phyloP scores from a whole-genome alignment of 2,888 invertebrate species.

The Therioaphis trifolii region DNA sequence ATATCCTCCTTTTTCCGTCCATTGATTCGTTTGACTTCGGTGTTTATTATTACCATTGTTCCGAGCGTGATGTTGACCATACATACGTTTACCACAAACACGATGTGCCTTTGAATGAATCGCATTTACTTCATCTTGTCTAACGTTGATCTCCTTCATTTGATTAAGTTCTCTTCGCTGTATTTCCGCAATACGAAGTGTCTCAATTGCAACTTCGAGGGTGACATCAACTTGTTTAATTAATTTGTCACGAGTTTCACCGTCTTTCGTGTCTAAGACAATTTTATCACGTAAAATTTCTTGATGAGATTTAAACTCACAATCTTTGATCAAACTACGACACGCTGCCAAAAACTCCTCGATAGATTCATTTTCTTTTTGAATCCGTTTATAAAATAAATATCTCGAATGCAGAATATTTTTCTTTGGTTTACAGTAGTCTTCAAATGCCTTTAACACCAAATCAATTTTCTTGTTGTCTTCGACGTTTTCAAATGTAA shows the following conservation, averaged over 20 bases:
- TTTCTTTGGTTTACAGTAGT: slow-evolving; percentile 15
- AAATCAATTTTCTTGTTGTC: neutral
- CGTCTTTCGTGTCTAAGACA: neutral
- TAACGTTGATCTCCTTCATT: no score
- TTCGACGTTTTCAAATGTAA: no score
- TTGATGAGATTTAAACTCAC: neutral
- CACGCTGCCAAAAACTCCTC: neutral
- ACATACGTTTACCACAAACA: no score
- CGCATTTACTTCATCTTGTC: no score
- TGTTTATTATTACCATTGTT: neutral
- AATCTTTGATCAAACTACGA: neutral
- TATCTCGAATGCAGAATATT: slow-evolving; percentile 7
- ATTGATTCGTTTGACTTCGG: no score
- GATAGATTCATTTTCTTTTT: no score
- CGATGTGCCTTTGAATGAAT: no score
- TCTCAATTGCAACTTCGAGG: neutral
- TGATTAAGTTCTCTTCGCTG: neutral
- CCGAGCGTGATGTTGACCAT: no score
- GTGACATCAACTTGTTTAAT: neutral
- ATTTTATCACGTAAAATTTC: slow-evolving; percentile 6
- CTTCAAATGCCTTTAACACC: neutral
- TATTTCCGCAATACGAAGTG: neutral
- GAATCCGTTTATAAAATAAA: neutral
- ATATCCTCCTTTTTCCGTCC: no score
- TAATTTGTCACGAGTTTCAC: neutral